Evolutionary conservation across 2,113 vertebrate genomes (phyloP), one percentile per base, ranked within the genome.

Genomic region (Epinephelus moara): DNA sequence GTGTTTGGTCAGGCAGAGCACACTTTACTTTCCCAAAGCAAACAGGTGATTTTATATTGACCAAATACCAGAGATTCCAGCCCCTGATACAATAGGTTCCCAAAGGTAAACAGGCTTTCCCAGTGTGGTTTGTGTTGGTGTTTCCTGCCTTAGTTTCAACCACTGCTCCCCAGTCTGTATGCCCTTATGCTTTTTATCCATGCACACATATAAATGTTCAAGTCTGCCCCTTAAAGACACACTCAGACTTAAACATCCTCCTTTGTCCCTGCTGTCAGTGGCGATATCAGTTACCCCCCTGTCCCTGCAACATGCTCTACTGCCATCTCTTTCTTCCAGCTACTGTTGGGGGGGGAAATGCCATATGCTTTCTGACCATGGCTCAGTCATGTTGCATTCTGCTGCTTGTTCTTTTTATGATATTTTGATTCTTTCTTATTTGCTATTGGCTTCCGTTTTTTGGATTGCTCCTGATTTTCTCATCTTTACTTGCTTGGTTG

Each of bases 311-410:
- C 91, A 92, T 93, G 91, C 91, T 92, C 81, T 90, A 84, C 90
- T 79, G 90, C 91, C 94, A 93, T 94, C 91, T 88, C 86, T 85
- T 85, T 93, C 89, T 93, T 89, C 90, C 91, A 94, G 94, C 92
- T 89, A 82, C 91, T 83, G 92, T 92, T 92, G 90, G 92, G 85
- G 85, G 66, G 91, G 91, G 84, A 79, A 82, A 87, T 88, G 93
- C 82, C 89, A 93, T 85, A 88, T 89, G 90, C 90, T 82, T 89
- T 76, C 84, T 81, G 75, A 84, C 73, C 93, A 92, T 92, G 85
- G 91, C 88, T 91, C 92, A 89, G 91, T 93, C 92, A 94, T 93
- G 91, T 94, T 92, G 90, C 92, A 91, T 95, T 92, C 87, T 91
- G 90, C 91, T 92, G 91, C 92, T 93, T 92, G 86, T 92, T 94